Percentiles rank a stretch among this genome's conserved stretches.
These are phyloP conservation scores for Podilymbus podiceps DNA, from an alignment of 2,113 vertebrate genomes.

Conservation along the genomic window DNA sequence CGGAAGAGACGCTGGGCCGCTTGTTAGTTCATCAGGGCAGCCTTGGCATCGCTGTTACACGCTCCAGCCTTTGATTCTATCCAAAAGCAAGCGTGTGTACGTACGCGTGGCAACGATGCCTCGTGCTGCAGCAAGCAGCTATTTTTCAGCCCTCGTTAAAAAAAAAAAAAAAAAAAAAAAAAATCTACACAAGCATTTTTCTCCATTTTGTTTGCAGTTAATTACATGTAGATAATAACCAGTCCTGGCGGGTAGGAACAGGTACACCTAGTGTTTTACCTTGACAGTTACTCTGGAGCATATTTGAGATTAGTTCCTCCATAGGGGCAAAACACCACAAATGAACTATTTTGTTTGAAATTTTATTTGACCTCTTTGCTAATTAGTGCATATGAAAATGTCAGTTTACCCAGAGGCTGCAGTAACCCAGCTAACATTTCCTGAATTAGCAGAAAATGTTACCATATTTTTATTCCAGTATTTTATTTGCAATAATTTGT, in stretches of 20 bases:
- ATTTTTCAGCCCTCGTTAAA: not conserved
- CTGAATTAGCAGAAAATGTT: constrained; percentile 32
- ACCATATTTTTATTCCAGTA: not conserved
- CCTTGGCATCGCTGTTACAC: not conserved
- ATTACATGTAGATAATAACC: not conserved
- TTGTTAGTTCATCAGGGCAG: not conserved
- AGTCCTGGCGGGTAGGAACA: not conserved
- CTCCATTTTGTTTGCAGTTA: not conserved
- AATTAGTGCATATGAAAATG: constrained; percentile 68
- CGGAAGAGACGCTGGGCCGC: not conserved
- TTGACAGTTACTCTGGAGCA: not conserved
- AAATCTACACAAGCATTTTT: not conserved
- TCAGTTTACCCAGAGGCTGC: constrained; percentile 54
- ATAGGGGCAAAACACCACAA: not conserved
- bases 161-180: not conserved
- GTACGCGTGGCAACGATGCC: accelerated
- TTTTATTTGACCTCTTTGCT: constrained; percentile 64
- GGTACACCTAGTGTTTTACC: not conserved
- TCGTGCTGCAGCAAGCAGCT: not conserved
- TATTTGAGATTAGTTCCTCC: not conserved
- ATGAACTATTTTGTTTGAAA: constrained; percentile 30
- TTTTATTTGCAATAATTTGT: not conserved
- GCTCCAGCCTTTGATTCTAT: not conserved
- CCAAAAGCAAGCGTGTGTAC: not conserved
- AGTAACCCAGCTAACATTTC: constrained; percentile 20